Conservation (phyloP, 1,140 invertebrate genomes). For the Brachionus sp. region DNA sequence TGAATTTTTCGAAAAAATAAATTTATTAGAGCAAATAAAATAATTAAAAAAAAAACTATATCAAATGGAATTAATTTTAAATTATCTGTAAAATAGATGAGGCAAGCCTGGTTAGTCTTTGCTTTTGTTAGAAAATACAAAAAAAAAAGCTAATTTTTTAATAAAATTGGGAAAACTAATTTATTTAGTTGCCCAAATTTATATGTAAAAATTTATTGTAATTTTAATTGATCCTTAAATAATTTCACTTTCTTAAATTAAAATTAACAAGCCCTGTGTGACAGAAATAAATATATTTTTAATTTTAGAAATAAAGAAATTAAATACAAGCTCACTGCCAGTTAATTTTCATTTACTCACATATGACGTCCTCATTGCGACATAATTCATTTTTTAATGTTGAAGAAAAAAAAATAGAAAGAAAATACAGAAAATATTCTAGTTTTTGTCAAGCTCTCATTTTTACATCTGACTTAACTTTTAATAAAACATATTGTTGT, state of each 20-base stretch:
- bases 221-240: conserved; percentile 11
- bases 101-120: background rate
- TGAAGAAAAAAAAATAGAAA: background rate
- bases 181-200: background rate
- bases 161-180: background rate
- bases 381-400: background rate
- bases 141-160: background rate
- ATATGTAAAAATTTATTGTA: background rate
- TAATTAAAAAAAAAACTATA: background rate
- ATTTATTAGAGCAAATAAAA: background rate
- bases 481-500: background rate
- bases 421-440: background rate
- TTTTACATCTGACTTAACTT: background rate
- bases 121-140: too few species aligned
- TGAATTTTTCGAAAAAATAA: background rate
- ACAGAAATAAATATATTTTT: background rate
- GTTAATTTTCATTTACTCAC: background rate
- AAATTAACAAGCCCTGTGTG: background rate
- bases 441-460: background rate
- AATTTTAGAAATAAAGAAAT: background rate
- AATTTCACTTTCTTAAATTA: background rate
- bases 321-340: background rate
- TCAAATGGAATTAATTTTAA: conserved; percentile 16
- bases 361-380: background rate
- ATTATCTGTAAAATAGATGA: conserved; percentile 1